Evolutionary conservation across 2,888 invertebrate species (phyloP).

Genomic region (Plutella xylostella): DNA sequence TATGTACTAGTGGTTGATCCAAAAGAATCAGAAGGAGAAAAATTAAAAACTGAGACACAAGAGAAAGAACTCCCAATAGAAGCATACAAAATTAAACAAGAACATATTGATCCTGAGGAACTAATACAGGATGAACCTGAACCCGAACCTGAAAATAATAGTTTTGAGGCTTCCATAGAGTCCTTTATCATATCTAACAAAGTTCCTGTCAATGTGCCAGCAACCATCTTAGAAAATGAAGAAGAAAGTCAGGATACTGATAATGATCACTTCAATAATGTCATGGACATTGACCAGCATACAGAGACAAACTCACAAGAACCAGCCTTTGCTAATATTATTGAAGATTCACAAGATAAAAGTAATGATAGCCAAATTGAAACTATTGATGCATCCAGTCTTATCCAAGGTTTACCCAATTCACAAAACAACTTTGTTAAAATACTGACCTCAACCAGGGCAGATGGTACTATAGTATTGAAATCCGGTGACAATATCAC

Average conservation of each 20-base stretch:
- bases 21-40: constrained; percentile 28
- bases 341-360: constrained; percentile 21
- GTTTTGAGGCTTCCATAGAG: constrained; percentile 38
- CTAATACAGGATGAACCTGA: too few species aligned
- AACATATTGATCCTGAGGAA: constrained; percentile 8
- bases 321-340: constrained; percentile 22
- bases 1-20: constrained; percentile 58
- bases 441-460: constrained; percentile 39
- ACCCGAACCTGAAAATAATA: background rate
- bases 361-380: constrained; percentile 22
- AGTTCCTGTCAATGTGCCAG: constrained; percentile 51
- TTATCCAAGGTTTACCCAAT: constrained; percentile 13
- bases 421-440: constrained; percentile 40
- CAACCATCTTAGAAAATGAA: constrained; percentile 56
- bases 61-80: constrained; percentile 8
- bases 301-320: constrained; percentile 28
- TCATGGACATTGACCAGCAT: constrained; percentile 35
- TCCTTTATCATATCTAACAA: constrained; percentile 45
- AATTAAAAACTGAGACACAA: constrained; percentile 11
- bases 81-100: constrained; percentile 13
- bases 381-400: constrained; percentile 21
- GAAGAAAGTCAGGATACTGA: constrained; percentile 43
- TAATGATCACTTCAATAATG: constrained; percentile 24
- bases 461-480: constrained; percentile 45
- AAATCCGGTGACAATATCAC: constrained; percentile 42